Conservation (phyloP, 1,140 invertebrate species). For the Centruroides sculpturatus region DNA sequence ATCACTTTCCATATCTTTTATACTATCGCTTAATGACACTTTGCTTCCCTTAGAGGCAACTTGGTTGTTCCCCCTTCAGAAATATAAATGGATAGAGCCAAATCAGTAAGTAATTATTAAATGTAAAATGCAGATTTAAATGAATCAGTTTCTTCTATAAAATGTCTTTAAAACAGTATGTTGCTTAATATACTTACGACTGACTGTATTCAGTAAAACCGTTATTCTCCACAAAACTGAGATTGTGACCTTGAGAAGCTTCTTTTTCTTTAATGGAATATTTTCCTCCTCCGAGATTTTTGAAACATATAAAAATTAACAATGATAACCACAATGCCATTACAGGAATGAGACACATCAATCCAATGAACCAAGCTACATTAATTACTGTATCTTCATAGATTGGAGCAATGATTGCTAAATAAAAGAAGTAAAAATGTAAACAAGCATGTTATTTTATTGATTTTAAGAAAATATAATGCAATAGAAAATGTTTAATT, state of each 20-base stretch:
- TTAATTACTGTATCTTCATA: conserved; percentile 9
- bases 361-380: conserved; percentile 76
- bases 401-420: conserved; percentile 11
- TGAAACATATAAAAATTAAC: conserved; percentile 84
- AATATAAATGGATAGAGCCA: too few species aligned
- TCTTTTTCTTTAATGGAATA: conserved; percentile 91
- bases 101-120: too few species aligned
- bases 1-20: conserved; percentile 59
- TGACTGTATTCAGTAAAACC: conserved; percentile 86
- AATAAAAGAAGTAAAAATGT: not conserved
- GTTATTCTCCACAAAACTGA: conserved; percentile 72
- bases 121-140: too few species aligned
- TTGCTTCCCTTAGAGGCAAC: conserved; percentile 16
- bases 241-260: conserved; percentile 68
- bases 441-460: too few species aligned
- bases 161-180: not conserved
- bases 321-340: conserved; percentile 71
- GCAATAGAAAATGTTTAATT: too few species aligned
- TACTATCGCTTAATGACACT: conserved; percentile 59
- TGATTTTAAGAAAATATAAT: too few species aligned
- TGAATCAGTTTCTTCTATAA: not conserved
- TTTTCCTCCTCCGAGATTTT: conserved; percentile 84
- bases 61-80: not conserved
- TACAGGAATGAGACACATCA: conserved; percentile 70
- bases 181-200: conserved; percentile 43